A percentile compares a stretch with the other conserved stretches of the same genome.
These are phyloP conservation scores for Platycheirus rosarum DNA, from an alignment of 2,888 invertebrate genomes.

Conservation along the genomic window DNA sequence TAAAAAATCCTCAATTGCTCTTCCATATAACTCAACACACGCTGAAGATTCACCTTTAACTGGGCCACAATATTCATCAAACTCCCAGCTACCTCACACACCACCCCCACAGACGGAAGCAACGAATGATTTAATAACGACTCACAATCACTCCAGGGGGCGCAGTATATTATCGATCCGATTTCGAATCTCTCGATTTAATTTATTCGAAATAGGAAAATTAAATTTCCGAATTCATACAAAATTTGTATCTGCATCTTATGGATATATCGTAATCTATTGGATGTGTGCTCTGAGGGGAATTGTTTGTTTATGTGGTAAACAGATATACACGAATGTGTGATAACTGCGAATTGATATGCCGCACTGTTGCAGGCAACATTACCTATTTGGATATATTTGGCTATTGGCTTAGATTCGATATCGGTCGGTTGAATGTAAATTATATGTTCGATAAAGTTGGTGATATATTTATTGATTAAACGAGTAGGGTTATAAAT, in stretches of 20 bases:
- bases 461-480: conserved; percentile 67
- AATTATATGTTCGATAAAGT: conserved; percentile 47
- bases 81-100: background rate
- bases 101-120: too few relatives aligned
- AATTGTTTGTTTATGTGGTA: conserved; percentile 67
- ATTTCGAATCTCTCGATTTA: conserved; percentile 32
- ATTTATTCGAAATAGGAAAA: conserved; percentile 63
- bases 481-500: conserved; percentile 32
- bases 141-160: conserved; percentile 65
- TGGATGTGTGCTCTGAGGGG: conserved; percentile 33
- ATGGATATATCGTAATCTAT: conserved; percentile 36
- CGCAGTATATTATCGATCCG: conserved; percentile 28
- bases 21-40: conserved; percentile 34
- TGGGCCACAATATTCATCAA: conserved; percentile 63
- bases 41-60: conserved; percentile 47
- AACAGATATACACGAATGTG: conserved; percentile 74
- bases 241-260: conserved; percentile 38
- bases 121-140: conserved; percentile 67
- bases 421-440: conserved; percentile 65
- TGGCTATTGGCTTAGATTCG: conserved; percentile 44
- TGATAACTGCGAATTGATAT: conserved; percentile 71
- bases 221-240: conserved; percentile 37
- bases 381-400: background rate
- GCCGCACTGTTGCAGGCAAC: conserved; percentile 8
- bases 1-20: conserved; percentile 56